phyloP scores from a whole-genome alignment of 1,140 invertebrate genomes.

The Drosophila sechellia region DNA sequence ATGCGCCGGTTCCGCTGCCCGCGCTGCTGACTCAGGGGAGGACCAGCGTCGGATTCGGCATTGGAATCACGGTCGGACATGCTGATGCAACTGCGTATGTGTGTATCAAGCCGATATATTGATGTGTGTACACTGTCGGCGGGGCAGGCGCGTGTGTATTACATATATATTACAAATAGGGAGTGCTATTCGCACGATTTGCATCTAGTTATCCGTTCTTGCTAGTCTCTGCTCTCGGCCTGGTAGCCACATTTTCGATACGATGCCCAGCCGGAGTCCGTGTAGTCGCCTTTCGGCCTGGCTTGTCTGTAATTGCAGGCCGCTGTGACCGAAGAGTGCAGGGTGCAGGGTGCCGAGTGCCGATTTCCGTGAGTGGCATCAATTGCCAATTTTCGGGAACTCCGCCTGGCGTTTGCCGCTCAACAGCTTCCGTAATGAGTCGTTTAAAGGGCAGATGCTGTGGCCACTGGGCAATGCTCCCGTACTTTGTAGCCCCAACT shows the following conservation, averaged over 20 bases:
- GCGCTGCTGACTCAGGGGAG: constrained; percentile 58
- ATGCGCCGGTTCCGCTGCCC: constrained; percentile 72
- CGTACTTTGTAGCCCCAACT: constrained; percentile 21
- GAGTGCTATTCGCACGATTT: constrained; percentile 38
- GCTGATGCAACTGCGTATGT: constrained; percentile 72
- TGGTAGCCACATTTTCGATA: constrained; percentile 32
- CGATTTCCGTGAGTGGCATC: constrained; percentile 40
- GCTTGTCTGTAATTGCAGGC: constrained; percentile 48
- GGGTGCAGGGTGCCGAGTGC: neutral
- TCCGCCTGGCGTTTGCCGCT: constrained; percentile 1
- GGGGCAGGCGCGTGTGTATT: constrained; percentile 45
- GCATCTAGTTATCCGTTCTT: constrained; percentile 34
- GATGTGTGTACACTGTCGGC: constrained; percentile 41
- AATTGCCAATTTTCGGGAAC: constrained; percentile 38
- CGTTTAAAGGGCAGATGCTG: constrained; percentile 8
- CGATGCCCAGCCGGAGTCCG: constrained; percentile 7
- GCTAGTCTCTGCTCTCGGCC: constrained; percentile 5
- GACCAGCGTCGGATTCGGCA: constrained; percentile 61
- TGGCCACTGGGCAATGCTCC: constrained; percentile 3
- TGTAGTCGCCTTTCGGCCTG: constrained; percentile 12
- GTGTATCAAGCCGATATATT: constrained; percentile 54
- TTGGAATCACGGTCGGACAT: constrained; percentile 64
- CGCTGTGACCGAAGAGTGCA: constrained; percentile 21
- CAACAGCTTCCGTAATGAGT: neutral
- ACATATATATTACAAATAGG: constrained; percentile 50